A percentile compares a stretch with the other conserved stretches of the same genome.
phyloP scores from a whole-genome alignment of 2,113 vertebrate genomes.

The Ictalurus furcatus region DNA sequence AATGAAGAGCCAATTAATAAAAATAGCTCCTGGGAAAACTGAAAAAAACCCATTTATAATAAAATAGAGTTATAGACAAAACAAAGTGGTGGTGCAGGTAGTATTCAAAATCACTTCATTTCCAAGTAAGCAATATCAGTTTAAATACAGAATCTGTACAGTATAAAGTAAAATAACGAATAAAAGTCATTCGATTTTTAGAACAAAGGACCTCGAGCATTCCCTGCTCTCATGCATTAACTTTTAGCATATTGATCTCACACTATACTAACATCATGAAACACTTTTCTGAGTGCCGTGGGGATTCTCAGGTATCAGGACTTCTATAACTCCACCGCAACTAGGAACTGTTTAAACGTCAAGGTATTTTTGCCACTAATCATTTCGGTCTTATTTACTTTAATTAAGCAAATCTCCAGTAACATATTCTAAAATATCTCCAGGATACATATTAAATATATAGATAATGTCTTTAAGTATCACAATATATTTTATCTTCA shows the following conservation, averaged over 20 bases:
- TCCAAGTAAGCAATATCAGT: background rate
- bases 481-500: background rate
- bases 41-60: background rate
- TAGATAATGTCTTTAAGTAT: background rate
- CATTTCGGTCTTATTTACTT: background rate
- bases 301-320: slow-evolving; percentile 8
- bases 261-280: background rate
- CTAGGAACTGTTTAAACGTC: background rate
- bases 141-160: background rate
- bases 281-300: background rate
- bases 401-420: background rate
- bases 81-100: background rate
- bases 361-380: background rate
- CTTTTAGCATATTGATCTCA: background rate
- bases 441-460: background rate
- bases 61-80: background rate
- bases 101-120: background rate
- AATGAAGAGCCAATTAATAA: background rate
- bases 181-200: background rate
- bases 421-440: too few species aligned
- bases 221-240: background rate
- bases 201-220: background rate
- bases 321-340: background rate
- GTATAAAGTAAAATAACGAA: background rate
- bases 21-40: background rate